A percentile compares a stretch with the other conserved stretches of the same genome.
Conservation (phyloP, 2,888 invertebrate species). For the Teleiodes luculella region DNA sequence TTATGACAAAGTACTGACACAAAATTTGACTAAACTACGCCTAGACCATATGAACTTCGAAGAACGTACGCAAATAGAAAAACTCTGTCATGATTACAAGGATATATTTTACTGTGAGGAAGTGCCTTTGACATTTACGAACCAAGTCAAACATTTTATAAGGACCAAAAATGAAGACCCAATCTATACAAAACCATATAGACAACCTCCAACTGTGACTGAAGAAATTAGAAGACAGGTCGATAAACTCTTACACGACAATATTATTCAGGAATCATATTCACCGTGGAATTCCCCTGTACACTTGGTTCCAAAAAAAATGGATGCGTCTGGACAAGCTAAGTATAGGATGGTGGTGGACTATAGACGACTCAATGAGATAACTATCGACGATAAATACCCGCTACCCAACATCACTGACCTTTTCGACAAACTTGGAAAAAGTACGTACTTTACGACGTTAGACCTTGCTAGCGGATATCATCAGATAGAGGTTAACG, state of each 20-base stretch:
- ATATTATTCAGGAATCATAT: constrained; percentile 19
- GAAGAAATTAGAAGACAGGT: constrained; percentile 13
- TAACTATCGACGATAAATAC: too few species aligned
- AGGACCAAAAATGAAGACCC: constrained; percentile 26
- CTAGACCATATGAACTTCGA: constrained; percentile 23
- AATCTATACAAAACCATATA: constrained; percentile 18
- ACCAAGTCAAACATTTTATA: constrained; percentile 36
- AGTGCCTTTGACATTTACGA: constrained; percentile 26
- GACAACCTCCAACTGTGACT: background rate
- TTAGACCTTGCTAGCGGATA: constrained; percentile 23
- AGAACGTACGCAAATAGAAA: background rate
- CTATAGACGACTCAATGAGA: constrained; percentile 31
- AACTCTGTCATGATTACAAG: constrained; percentile 23
- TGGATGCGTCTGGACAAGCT: background rate
- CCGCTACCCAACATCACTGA: too few species aligned
- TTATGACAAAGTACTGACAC: background rate
- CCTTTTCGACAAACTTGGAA: constrained; percentile 18
- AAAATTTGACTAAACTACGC: constrained; percentile 20
- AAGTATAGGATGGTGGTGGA: constrained; percentile 41
- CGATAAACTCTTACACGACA: constrained; percentile 24
- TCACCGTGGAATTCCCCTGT: constrained; percentile 31
- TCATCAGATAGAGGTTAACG: constrained; percentile 23
- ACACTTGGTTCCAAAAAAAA: constrained; percentile 34
- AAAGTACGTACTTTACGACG: constrained; percentile 24
- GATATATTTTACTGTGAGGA: constrained; percentile 33